Percentiles rank a stretch among this genome's conserved stretches.
Conservation (phyloP, 2,888 invertebrate genomes). For the Synanthedon formicaeformis region DNA sequence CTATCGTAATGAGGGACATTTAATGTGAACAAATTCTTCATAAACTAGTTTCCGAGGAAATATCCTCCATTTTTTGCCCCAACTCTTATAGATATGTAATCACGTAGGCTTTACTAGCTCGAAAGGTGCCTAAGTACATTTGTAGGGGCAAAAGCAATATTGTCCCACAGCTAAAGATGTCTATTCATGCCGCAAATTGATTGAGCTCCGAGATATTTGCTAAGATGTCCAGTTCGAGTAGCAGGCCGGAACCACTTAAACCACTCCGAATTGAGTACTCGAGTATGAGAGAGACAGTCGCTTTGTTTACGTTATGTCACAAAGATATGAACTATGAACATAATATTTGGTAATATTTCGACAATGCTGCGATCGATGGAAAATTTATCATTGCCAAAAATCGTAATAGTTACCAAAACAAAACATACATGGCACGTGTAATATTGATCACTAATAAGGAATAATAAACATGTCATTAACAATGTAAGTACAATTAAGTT, state of each 20-base stretch:
- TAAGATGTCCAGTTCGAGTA: slow-evolving; percentile 12
- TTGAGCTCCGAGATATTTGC: slow-evolving; percentile 20
- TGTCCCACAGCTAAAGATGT: slow-evolving; percentile 15
- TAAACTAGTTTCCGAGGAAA: no score
- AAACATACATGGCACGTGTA: no score
- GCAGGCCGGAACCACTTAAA: slow-evolving; percentile 10
- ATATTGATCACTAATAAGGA: no score
- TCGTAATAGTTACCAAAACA: no score
- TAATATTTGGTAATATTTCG: no score
- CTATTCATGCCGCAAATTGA: slow-evolving; percentile 18
- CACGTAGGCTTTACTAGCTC: slow-evolving; percentile 2
- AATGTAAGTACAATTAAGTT: not conserved
- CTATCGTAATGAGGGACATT: no score
- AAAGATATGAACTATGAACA: not conserved
- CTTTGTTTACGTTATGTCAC: not conserved
- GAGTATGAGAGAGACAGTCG: not conserved
- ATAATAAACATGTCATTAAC: no score
- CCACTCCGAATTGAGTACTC: not conserved
- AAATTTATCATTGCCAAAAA: no score
- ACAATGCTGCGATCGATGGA: no score
- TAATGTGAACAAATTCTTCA: no score
- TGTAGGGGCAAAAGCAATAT: not conserved
- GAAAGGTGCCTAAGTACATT: not conserved
- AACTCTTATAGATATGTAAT: not conserved
- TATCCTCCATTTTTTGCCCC: no score